These are phyloP conservation scores for Thymelicus acteon DNA, from an alignment of 2,888 invertebrate species.

Conservation along the genomic window DNA sequence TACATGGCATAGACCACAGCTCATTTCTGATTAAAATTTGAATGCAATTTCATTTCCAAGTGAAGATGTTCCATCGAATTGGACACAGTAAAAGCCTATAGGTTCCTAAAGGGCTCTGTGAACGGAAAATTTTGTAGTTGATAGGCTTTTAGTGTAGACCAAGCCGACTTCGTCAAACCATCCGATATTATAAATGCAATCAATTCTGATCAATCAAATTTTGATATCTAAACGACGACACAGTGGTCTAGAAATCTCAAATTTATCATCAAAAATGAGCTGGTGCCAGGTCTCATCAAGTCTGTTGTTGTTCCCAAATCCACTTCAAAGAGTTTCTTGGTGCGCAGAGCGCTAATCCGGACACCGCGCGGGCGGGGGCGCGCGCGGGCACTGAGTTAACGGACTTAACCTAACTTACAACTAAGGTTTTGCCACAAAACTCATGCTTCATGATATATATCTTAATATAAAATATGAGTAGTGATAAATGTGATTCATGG, in stretches of 20 bases:
- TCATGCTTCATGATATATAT: conserved; percentile 24
- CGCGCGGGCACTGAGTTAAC: conserved; percentile 76
- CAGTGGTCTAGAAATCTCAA: conserved; percentile 5
- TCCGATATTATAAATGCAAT: background rate
- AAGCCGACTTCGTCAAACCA: conserved; percentile 12
- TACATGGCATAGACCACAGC: conserved; percentile 21
- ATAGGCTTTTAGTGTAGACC: conserved; percentile 36
- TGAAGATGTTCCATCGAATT: conserved; percentile 6
- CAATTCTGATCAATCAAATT: background rate
- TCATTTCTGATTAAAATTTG: conserved; percentile 17
- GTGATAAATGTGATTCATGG: background rate
- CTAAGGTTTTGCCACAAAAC: conserved; percentile 45
- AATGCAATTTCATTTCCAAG: background rate
- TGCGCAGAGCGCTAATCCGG: conserved; percentile 67
- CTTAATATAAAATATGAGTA: background rate
- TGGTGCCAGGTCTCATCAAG: conserved; percentile 3
- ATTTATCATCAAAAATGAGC: conserved; percentile 33
- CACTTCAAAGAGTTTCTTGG: conserved; percentile 71
- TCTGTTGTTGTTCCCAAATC: conserved; percentile 42
- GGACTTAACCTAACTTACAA: conserved; percentile 66
- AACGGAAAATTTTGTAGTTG: conserved; percentile 21
- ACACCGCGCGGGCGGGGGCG: conserved; percentile 75
- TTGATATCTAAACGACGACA: background rate
- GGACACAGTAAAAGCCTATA: conserved; percentile 34
- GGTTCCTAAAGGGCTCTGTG: conserved; percentile 4